phyloP scores from a whole-genome alignment of 2,888 invertebrate species.

The Drosophila phalerata region DNA sequence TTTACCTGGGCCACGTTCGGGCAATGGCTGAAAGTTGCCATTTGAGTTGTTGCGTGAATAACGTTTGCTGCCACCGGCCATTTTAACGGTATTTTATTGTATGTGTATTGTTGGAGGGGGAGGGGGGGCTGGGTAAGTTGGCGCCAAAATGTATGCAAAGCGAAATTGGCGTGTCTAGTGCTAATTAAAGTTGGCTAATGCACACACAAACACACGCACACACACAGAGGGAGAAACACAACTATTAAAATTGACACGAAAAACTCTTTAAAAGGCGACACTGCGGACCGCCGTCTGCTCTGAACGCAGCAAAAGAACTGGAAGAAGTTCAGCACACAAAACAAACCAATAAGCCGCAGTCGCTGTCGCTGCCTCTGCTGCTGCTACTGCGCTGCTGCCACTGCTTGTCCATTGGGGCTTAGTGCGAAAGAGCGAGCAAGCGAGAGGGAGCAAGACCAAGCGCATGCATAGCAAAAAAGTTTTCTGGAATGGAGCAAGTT shows the following conservation, averaged over 20 bases:
- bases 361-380: slow-evolving; percentile 11
- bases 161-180: slow-evolving; percentile 63
- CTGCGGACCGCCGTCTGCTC: slow-evolving; percentile 84
- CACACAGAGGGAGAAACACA: slow-evolving; percentile 33
- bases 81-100: slow-evolving; percentile 51
- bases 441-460: slow-evolving; percentile 7
- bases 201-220: slow-evolving; percentile 37
- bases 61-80: slow-evolving; percentile 84
- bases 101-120: neutral
- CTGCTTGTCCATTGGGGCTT: slow-evolving; percentile 26
- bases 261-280: slow-evolving; percentile 66
- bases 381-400: slow-evolving; percentile 9
- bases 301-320: slow-evolving; percentile 80
- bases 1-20: slow-evolving; percentile 86
- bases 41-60: slow-evolving; percentile 83
- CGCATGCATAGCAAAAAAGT: slow-evolving; percentile 61
- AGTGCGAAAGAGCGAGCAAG: slow-evolving; percentile 19
- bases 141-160: slow-evolving; percentile 72
- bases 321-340: slow-evolving; percentile 73
- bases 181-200: slow-evolving; percentile 65
- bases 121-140: slow-evolving; percentile 33
- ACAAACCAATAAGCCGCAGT: slow-evolving; percentile 69
- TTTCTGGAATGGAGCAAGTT: slow-evolving; percentile 60
- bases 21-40: slow-evolving; percentile 83
- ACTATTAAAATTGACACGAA: slow-evolving; percentile 19